These are phyloP conservation scores for Chironomus striatipennis DNA, from an alignment of 1,140 invertebrate species.

Conservation along the genomic window DNA sequence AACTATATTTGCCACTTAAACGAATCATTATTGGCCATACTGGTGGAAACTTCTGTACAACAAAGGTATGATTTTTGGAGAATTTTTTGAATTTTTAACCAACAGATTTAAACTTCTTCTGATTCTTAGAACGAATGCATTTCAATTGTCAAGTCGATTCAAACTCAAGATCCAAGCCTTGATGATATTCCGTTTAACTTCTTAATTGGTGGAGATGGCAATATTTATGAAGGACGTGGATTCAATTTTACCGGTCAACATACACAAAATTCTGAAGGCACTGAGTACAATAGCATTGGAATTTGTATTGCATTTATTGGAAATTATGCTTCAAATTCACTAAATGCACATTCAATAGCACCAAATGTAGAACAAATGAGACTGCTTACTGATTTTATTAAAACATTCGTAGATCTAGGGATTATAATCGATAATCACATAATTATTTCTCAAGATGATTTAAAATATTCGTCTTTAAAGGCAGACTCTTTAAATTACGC, in stretches of 20 bases:
- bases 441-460: background rate
- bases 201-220: conserved; percentile 39
- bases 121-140: conserved; percentile 35
- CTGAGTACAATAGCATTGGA: conserved; percentile 48
- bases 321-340: too few species aligned
- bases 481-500: background rate
- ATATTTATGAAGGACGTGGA: too few species aligned
- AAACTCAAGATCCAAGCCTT: conserved; percentile 35
- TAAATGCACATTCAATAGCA: conserved; percentile 26
- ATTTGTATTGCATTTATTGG: conserved; percentile 52
- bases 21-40: conserved; percentile 48
- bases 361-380: conserved; percentile 19
- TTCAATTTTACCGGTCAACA: conserved; percentile 25
- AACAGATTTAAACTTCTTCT: too few species aligned
- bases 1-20: conserved; percentile 40
- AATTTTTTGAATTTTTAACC: too few species aligned
- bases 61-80: too few species aligned
- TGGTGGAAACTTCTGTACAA: conserved; percentile 41
- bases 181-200: too few species aligned
- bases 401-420: background rate
- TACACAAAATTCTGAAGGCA: conserved; percentile 44
- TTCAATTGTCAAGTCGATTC: conserved; percentile 42
- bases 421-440: background rate
- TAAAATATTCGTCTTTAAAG: background rate
- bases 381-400: background rate